Conservation (phyloP, 2,113 vertebrate species). For the Hippocampus mohnikei region DNA sequence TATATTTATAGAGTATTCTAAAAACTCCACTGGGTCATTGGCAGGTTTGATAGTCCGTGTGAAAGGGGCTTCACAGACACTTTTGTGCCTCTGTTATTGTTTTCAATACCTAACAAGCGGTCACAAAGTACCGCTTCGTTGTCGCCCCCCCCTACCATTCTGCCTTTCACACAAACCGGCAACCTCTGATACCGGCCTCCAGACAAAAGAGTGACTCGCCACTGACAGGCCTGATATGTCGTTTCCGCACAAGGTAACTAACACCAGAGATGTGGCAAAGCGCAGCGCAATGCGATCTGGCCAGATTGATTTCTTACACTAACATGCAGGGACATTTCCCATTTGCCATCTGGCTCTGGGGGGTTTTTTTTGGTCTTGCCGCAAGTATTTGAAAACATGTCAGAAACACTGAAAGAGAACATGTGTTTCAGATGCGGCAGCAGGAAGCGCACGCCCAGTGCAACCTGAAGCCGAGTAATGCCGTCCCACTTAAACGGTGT, state of each 20-base stretch:
- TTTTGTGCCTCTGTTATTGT: neutral
- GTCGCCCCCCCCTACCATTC: neutral
- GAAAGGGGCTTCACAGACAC: no score
- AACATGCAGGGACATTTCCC: slow-evolving; percentile 2
- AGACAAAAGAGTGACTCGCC: neutral
- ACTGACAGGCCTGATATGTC: slow-evolving; percentile 31
- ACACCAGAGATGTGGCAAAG: slow-evolving; percentile 18
- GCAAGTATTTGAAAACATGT: slow-evolving; percentile 16
- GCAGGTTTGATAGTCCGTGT: no score
- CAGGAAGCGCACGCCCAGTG: slow-evolving; percentile 15
- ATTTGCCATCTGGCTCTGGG: slow-evolving; percentile 27
- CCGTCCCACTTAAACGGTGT: slow-evolving; percentile 10
- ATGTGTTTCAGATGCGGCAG: slow-evolving; percentile 8
- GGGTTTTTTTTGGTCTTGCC: slow-evolving; percentile 11
- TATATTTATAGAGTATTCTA: no score
- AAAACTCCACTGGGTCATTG: no score
- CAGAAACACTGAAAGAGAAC: slow-evolving; percentile 17
- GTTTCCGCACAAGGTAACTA: slow-evolving; percentile 23
- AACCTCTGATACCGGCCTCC: neutral
- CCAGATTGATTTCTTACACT: slow-evolving; percentile 45
- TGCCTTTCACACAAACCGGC: neutral
- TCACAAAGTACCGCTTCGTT: neutral
- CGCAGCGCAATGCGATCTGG: slow-evolving; percentile 30
- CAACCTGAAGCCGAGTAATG: slow-evolving; percentile 12
- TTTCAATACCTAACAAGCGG: neutral